Evolutionary conservation across 2,113 vertebrate species (phyloP).

Genomic region (Saguinus imperator): DNA sequence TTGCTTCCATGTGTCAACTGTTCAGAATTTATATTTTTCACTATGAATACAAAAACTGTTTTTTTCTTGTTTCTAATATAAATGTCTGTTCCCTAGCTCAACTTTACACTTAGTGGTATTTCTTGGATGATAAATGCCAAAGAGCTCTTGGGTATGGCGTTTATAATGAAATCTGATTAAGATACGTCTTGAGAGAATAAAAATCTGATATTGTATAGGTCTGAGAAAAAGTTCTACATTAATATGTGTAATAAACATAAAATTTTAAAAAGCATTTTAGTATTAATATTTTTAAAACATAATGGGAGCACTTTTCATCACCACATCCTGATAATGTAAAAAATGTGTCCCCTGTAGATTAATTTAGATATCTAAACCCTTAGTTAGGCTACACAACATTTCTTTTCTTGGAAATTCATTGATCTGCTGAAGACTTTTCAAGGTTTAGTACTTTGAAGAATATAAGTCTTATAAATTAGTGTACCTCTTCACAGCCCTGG

Average conservation of each 20-base stretch:
- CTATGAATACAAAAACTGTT: background rate
- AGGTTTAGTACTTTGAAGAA: background rate
- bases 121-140: background rate
- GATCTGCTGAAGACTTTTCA: background rate
- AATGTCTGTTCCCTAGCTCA: background rate
- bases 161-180: slow-evolving; percentile 8
- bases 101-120: background rate
- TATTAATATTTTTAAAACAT: background rate
- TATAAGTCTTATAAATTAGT: background rate
- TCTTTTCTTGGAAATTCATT: background rate
- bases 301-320: background rate
- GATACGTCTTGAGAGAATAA: background rate
- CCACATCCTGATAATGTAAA: background rate
- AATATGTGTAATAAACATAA: background rate
- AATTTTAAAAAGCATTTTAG: background rate
- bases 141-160: background rate
- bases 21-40: slow-evolving; percentile 29
- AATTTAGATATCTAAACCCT: background rate
- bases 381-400: background rate
- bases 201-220: background rate
- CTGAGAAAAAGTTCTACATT: background rate
- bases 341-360: background rate
- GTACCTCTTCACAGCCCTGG: background rate
- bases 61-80: background rate
- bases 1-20: background rate